Conservation (phyloP, 2,797 vertebrate species). For the Champsocephalus esox region DNA sequence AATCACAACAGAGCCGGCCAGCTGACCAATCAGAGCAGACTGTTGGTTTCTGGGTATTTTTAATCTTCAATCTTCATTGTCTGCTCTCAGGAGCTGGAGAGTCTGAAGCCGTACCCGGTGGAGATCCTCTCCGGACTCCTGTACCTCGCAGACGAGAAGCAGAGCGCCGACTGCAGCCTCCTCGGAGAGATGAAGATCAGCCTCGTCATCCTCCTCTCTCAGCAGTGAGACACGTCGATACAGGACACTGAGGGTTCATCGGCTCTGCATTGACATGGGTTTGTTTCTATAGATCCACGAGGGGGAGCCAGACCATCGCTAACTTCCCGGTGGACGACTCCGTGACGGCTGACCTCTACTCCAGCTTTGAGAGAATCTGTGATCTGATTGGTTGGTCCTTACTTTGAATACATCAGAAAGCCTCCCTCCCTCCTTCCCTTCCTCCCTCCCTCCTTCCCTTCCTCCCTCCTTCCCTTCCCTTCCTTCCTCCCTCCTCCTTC, state of each 20-base stretch:
- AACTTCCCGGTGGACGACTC: conserved; percentile 84
- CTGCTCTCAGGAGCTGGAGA: conserved; percentile 88
- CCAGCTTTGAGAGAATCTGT: conserved; percentile 82
- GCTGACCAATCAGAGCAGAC: too few species aligned
- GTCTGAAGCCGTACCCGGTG: conserved; percentile 86
- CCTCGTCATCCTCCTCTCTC: conserved; percentile 84
- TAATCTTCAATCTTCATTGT: background rate
- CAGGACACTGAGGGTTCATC: background rate
- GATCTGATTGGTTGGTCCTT: conserved; percentile 86
- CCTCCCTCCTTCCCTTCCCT: too few species aligned
- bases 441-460: too few species aligned
- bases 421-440: too few species aligned
- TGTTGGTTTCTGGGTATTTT: too few species aligned
- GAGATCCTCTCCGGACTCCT: conserved; percentile 87
- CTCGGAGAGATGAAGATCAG: conserved; percentile 88
- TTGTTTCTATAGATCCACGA: conserved; percentile 42
- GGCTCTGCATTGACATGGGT: background rate
- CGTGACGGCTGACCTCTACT: conserved; percentile 69
- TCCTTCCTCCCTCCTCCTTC: too few species aligned
- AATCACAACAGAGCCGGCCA: too few species aligned
- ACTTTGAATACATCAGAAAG: too few species aligned
- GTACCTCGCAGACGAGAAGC: conserved; percentile 87
- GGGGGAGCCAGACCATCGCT: conserved; percentile 61
- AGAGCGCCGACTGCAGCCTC: conserved; percentile 81
- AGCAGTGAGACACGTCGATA: conserved; percentile 71